Conservation (phyloP, 53 echinoderm and acorn worm genomes). For the Paracentrotus lividus region DNA sequence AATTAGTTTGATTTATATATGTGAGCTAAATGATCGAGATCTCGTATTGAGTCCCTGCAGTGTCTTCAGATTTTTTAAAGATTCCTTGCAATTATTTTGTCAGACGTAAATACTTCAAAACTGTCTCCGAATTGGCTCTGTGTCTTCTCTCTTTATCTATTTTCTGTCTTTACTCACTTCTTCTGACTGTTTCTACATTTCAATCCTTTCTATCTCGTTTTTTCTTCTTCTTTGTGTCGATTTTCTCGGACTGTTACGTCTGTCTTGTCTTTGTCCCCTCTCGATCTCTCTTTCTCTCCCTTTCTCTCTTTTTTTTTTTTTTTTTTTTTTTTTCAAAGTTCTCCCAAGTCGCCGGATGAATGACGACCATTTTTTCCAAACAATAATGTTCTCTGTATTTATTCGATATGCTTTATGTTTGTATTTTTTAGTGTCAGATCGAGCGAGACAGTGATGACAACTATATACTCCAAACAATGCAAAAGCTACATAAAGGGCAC, state of each 20-base stretch:
- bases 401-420: not conserved
- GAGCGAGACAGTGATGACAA: not conserved
- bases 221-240: too few species aligned
- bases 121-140: not conserved
- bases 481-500: not conserved
- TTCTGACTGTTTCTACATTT: not conserved
- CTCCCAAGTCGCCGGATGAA: not conserved
- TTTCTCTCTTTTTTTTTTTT: not conserved
- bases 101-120: conserved; percentile 27
- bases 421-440: not conserved
- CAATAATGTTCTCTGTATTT: not conserved
- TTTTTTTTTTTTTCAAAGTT: not conserved
- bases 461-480: not conserved
- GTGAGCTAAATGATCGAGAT: not conserved
- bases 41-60: not conserved
- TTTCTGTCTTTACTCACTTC: not conserved
- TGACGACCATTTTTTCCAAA: too few species aligned
- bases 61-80: conserved; percentile 19
- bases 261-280: not conserved
- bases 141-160: not conserved
- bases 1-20: conserved; percentile 38
- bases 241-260: too few species aligned
- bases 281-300: not conserved
- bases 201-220: not conserved
- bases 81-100: not conserved